A percentile compares a stretch with the other conserved stretches of the same genome.
Evolutionary conservation across 1,140 invertebrate species (phyloP).

Genomic region (Trachelipus rathkii): DNA sequence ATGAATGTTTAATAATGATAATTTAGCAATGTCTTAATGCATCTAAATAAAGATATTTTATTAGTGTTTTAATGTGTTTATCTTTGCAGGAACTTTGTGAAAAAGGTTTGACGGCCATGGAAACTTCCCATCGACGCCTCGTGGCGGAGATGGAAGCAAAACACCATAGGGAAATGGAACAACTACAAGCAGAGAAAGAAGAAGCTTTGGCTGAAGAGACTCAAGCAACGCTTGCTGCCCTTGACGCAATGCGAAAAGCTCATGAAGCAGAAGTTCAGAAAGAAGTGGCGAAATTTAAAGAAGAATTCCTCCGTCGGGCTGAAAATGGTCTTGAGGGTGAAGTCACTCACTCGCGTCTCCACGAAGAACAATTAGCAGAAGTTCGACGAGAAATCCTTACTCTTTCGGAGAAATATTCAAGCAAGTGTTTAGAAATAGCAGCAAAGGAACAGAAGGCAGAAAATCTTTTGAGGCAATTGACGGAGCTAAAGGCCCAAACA

Average conservation of each 20-base stretch:
- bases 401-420: slow-evolving; percentile 82
- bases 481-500: slow-evolving; percentile 56
- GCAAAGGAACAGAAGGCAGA: slow-evolving; percentile 77
- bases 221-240: slow-evolving; percentile 61
- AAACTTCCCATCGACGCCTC: slow-evolving; percentile 78
- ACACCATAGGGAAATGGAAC: slow-evolving; percentile 69
- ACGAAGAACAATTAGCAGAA: slow-evolving; percentile 67
- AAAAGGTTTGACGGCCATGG: slow-evolving; percentile 78
- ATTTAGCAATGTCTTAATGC: too few species aligned
- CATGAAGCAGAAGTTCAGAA: slow-evolving; percentile 83
- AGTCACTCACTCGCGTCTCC: slow-evolving; percentile 54
- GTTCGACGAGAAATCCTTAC: slow-evolving; percentile 79
- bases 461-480: slow-evolving; percentile 67
- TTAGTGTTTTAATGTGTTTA: neutral
- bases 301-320: slow-evolving; percentile 59
- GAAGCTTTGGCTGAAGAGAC: slow-evolving; percentile 84
- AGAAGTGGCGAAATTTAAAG: slow-evolving; percentile 71
- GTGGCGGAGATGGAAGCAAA: slow-evolving; percentile 78
- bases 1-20: too few species aligned
- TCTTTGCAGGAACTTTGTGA: slow-evolving; percentile 67
- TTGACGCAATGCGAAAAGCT: slow-evolving; percentile 88
- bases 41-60: too few species aligned
- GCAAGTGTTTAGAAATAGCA: slow-evolving; percentile 85
- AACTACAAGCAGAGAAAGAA: slow-evolving; percentile 72
- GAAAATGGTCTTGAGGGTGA: slow-evolving; percentile 38